Percentiles rank a stretch among this genome's conserved stretches.
phyloP scores from a whole-genome alignment of 2,888 invertebrate genomes.

The Congeria kusceri region DNA sequence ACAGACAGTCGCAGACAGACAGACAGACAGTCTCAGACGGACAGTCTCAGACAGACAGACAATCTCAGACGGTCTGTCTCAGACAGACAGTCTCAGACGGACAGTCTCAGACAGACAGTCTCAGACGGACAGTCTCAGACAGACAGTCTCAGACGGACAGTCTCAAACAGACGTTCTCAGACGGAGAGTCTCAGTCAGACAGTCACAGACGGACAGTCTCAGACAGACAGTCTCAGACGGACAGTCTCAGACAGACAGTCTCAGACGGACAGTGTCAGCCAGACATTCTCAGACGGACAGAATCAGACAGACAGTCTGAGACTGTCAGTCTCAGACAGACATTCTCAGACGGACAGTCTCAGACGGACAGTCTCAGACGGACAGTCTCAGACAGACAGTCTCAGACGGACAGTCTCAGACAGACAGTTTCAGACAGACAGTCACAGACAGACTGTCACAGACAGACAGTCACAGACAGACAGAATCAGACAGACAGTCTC shows the following conservation, averaged over 20 bases:
- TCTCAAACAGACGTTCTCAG: too few relatives aligned
- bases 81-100: conserved; percentile 16
- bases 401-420: conserved; percentile 8
- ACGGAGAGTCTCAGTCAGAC: too few relatives aligned
- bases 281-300: too few relatives aligned
- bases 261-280: too few relatives aligned
- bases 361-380: conserved; percentile 16
- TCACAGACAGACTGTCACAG: conserved; percentile 17
- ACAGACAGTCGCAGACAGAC: too few relatives aligned
- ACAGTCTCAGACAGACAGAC: conserved; percentile 18
- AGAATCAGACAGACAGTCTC: not conserved
- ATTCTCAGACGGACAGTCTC: conserved; percentile 1
- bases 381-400: conserved; percentile 13
- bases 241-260: too few relatives aligned
- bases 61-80: too few relatives aligned
- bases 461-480: conserved; percentile 17
- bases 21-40: conserved; percentile 8
- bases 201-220: not conserved
- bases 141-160: conserved; percentile 10
- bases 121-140: conserved; percentile 9
- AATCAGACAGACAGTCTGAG: too few relatives aligned
- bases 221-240: not conserved
- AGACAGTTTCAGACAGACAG: too few relatives aligned
- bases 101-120: conserved; percentile 2
- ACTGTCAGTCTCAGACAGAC: too few relatives aligned